These are phyloP conservation scores for Lasioglossum calceatum DNA, from an alignment of 2,888 invertebrate genomes.

Conservation along the genomic window DNA sequence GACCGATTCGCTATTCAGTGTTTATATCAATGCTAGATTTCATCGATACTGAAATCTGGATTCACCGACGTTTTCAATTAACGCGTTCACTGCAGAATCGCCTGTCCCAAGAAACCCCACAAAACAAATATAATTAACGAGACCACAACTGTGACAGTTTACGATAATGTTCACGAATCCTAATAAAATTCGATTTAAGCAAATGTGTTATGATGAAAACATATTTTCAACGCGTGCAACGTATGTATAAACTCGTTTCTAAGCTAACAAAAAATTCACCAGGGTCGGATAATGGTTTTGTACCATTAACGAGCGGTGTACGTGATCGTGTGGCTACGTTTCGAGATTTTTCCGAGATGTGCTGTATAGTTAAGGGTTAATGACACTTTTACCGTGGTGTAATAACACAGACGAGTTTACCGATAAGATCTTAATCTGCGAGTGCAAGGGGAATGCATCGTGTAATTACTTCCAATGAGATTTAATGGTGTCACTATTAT, in stretches of 20 bases:
- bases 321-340: neutral
- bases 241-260: neutral
- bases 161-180: neutral
- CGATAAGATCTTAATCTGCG: conserved; percentile 9
- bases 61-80: neutral
- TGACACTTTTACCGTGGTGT: neutral
- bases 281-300: neutral
- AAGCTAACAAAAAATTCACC: neutral
- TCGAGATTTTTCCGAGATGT: neutral
- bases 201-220: neutral
- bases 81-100: neutral
- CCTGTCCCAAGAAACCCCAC: neutral
- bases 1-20: neutral
- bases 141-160: neutral
- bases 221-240: neutral
- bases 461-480: conserved; percentile 9
- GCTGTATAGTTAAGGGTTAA: neutral
- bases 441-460: neutral
- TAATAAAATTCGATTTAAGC: neutral
- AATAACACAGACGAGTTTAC: neutral
- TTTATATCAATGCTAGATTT: neutral
- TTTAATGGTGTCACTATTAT: neutral
- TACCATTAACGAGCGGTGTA: no score
- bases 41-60: neutral
- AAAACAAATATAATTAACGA: neutral